Percentiles rank a stretch among this genome's conserved stretches.
phyloP scores from a whole-genome alignment of 2,113 vertebrate genomes.

The Varanus komodoensis region DNA sequence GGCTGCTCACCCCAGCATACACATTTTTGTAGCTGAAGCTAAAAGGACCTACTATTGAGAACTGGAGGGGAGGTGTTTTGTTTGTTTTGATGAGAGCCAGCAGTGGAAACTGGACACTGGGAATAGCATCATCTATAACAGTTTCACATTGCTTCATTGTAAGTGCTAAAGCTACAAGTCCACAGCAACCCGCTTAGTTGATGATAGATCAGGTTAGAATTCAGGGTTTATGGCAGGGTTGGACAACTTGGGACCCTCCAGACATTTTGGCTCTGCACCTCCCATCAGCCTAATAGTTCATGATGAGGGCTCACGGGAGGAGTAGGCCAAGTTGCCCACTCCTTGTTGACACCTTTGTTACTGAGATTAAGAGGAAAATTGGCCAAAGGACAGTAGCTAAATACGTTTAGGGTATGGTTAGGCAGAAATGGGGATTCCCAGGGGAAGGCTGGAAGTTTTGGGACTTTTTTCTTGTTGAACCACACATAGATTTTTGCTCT shows the following conservation, averaged over 20 bases:
- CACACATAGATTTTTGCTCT: too few species aligned
- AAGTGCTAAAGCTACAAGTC: not conserved
- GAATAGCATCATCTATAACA: not conserved
- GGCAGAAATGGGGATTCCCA: too few species aligned
- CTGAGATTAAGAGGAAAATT: slow-evolving; percentile 7
- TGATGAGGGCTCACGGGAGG: too few species aligned
- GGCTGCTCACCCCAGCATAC: too few species aligned
- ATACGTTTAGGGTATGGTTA: not conserved
- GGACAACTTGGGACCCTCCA: too few species aligned
- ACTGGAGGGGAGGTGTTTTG: not conserved
- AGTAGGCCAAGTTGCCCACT: too few species aligned
- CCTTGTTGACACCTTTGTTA: not conserved
- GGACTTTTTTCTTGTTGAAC: too few species aligned
- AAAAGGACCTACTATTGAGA: not conserved
- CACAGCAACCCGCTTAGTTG: not conserved
- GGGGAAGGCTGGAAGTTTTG: too few species aligned
- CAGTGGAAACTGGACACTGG: not conserved
- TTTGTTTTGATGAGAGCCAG: not conserved
- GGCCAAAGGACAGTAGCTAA: not conserved
- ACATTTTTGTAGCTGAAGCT: not conserved
- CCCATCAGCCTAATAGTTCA: too few species aligned
- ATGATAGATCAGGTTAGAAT: slow-evolving; percentile 1
- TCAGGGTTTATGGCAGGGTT: too few species aligned
- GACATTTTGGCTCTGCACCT: too few species aligned
- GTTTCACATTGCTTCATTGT: not conserved